phyloP scores from a whole-genome alignment of 2,113 vertebrate genomes.

The Zootoca vivipara region DNA sequence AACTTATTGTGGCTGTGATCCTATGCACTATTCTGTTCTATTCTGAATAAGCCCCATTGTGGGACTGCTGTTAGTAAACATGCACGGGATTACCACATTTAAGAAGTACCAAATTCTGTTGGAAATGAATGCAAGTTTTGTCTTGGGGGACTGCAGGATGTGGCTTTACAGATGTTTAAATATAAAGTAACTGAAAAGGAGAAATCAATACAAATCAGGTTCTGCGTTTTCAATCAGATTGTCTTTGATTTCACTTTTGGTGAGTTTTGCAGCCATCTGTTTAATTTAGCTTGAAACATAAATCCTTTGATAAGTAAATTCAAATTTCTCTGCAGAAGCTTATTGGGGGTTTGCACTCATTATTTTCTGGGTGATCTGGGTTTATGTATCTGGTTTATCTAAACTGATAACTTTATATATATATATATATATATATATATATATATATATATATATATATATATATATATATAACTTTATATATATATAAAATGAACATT shows the following conservation, averaged over 20 bases:
- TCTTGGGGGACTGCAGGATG: not conserved
- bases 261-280: conserved; percentile 5
- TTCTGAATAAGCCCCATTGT: not conserved
- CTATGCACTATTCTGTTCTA: not conserved
- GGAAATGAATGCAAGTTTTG: not conserved
- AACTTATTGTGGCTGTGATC: not conserved
- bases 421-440: too few species aligned
- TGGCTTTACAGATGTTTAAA: not conserved
- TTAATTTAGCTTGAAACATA: not conserved
- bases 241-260: conserved; percentile 11
- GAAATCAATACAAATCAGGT: not conserved
- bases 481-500: conserved; percentile 65
- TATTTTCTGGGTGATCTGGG: conserved; percentile 49
- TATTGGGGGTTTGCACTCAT: conserved; percentile 13
- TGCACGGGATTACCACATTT: not conserved
- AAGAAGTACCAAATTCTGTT: not conserved
- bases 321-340: conserved; percentile 12
- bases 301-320: conserved; percentile 2
- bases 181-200: not conserved
- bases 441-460: too few species aligned
- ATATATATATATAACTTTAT: too few species aligned
- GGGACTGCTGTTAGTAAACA: not conserved
- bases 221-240: not conserved
- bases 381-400: conserved; percentile 57
- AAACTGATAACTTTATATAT: too few species aligned